Evolutionary conservation across 2,888 invertebrate species (phyloP).

Genomic region (Coleophora flavipennella): DNA sequence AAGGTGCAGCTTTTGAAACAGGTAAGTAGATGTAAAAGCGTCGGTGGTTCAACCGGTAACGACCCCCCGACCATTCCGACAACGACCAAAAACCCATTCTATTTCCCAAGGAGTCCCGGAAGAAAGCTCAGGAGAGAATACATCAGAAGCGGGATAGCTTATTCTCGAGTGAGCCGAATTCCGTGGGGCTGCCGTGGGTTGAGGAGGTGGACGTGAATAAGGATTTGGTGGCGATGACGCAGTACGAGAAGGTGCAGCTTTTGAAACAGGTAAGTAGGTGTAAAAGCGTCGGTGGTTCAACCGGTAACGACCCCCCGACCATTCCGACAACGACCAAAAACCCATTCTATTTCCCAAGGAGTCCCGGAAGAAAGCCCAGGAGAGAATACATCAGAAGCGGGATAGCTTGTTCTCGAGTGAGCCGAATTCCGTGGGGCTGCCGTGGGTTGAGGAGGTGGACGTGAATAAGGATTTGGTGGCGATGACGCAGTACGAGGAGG

Average conservation of each 20-base stretch:
- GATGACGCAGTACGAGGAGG: constrained; percentile 55
- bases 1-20: constrained; percentile 59
- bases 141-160: constrained; percentile 32
- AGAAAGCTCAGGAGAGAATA: constrained; percentile 26
- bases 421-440: constrained; percentile 41
- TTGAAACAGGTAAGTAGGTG: constrained; percentile 37
- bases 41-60: constrained; percentile 30
- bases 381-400: constrained; percentile 25
- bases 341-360: constrained; percentile 11
- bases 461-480: constrained; percentile 31
- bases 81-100: constrained; percentile 21
- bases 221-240: constrained; percentile 41
- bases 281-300: no score
- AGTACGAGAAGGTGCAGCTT: constrained; percentile 60
- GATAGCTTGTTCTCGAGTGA: constrained; percentile 46
- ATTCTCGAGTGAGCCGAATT: constrained; percentile 46
- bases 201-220: constrained; percentile 19
- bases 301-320: constrained; percentile 17
- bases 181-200: constrained; percentile 48
- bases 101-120: constrained; percentile 15
- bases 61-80: constrained; percentile 12
- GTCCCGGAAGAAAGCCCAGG: constrained; percentile 24
- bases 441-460: constrained; percentile 38
- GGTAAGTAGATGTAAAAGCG: no score
- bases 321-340: constrained; percentile 18